Conservation (phyloP, 2,113 vertebrate genomes). For the Phalacrocorax carbo region DNA sequence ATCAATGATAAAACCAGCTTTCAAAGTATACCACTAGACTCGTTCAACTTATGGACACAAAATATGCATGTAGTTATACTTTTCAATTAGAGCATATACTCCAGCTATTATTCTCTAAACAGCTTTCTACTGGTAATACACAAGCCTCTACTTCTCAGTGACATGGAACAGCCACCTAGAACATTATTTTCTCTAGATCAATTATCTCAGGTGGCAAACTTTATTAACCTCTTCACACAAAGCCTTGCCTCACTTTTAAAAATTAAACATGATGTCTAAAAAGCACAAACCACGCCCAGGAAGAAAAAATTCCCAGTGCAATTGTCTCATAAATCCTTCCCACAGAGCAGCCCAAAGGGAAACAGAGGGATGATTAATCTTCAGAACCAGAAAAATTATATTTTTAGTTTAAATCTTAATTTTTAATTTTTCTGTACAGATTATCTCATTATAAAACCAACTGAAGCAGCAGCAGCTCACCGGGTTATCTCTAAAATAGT, state of each 20-base stretch:
- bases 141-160: background rate
- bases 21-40: background rate
- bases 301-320: background rate
- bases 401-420: background rate
- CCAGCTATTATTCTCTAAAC: background rate
- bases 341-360: background rate
- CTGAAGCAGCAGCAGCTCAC: background rate
- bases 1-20: background rate
- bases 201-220: background rate
- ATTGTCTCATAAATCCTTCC: background rate
- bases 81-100: background rate
- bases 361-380: background rate
- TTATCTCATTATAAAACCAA: background rate
- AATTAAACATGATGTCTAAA: background rate
- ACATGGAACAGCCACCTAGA: background rate
- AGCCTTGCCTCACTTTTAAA: background rate
- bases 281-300: background rate
- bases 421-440: background rate
- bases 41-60: background rate
- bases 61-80: background rate
- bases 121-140: background rate
- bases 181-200: background rate
- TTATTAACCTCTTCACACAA: background rate
- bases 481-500: background rate
- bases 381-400: background rate